Evolutionary conservation across 1,140 invertebrate species (phyloP).

Genomic region (Eueides isabella): DNA sequence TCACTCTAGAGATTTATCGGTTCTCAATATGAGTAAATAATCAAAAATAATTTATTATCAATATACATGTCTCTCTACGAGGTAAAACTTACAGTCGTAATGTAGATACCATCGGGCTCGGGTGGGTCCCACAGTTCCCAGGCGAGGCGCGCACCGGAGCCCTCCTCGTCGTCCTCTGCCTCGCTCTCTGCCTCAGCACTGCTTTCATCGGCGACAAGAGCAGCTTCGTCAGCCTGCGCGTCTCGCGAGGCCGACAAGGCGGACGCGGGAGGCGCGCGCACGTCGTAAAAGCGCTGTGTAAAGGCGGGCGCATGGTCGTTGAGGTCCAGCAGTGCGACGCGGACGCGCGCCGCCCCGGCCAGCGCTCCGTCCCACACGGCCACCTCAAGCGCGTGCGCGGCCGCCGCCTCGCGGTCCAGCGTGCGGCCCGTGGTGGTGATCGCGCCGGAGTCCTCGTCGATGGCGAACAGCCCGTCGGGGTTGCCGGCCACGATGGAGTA

Average conservation of each 20-base stretch:
- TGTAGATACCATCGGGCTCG: slow-evolving; percentile 44
- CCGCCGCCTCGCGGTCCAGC: slow-evolving; percentile 92
- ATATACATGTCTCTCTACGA: background rate
- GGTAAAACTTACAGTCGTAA: slow-evolving; percentile 52
- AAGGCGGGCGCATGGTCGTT: slow-evolving; percentile 94
- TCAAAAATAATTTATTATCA: too few relatives aligned
- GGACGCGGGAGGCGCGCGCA: slow-evolving; percentile 71
- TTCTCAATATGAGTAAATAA: too few relatives aligned
- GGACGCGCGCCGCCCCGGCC: slow-evolving; percentile 91
- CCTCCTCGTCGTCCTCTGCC: slow-evolving; percentile 58
- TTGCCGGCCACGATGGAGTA: slow-evolving; percentile 95
- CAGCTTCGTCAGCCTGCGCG: slow-evolving; percentile 42
- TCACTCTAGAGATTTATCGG: too few relatives aligned
- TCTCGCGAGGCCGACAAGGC: background rate
- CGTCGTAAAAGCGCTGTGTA: slow-evolving; percentile 90
- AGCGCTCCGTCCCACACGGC: slow-evolving; percentile 92
- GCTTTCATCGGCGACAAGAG: slow-evolving; percentile 47
- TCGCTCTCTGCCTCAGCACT: slow-evolving; percentile 63
- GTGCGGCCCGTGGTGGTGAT: slow-evolving; percentile 91
- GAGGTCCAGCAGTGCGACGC: slow-evolving; percentile 90
- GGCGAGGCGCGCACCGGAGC: slow-evolving; percentile 47
- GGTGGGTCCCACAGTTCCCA: slow-evolving; percentile 60
- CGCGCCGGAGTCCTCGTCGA: slow-evolving; percentile 88
- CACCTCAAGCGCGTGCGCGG: slow-evolving; percentile 93
- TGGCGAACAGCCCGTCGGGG: slow-evolving; percentile 94